Percentiles rank a stretch among this genome's conserved stretches.
Conservation (phyloP, 2,113 vertebrate species). For the Struthidea cinerea region DNA sequence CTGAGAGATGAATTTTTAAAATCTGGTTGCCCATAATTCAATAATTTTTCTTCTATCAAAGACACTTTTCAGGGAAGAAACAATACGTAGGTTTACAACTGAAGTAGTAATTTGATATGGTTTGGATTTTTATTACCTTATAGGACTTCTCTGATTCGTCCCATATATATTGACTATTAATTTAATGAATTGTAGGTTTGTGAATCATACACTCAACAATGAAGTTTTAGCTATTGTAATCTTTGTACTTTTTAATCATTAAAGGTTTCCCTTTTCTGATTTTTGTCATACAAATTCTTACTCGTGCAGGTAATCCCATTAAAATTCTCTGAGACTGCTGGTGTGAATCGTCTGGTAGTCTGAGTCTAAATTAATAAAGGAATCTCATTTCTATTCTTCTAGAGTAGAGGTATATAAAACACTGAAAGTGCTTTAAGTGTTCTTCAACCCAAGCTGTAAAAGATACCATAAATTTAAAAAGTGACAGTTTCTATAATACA, state of each 20-base stretch:
- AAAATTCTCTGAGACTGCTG: background rate
- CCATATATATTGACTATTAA: background rate
- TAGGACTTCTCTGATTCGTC: background rate
- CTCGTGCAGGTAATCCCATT: background rate
- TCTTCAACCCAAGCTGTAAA: conserved; percentile 20
- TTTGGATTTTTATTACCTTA: background rate
- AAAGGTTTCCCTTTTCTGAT: background rate
- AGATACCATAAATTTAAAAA: conserved; percentile 11
- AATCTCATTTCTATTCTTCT: conserved; percentile 23
- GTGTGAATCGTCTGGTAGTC: background rate
- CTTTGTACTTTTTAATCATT: background rate
- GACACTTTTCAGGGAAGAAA: background rate
- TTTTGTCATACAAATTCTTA: background rate
- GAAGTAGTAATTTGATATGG: background rate
- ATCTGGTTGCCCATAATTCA: background rate
- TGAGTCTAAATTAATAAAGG: conserved; percentile 8
- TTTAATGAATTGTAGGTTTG: background rate
- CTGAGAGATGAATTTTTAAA: background rate
- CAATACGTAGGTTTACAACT: background rate
- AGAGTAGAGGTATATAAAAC: background rate
- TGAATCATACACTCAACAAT: background rate
- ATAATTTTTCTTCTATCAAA: background rate
- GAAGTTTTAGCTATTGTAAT: background rate
- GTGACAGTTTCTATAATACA: background rate
- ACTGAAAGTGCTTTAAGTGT: conserved; percentile 1